phyloP scores from a whole-genome alignment of 2,888 invertebrate genomes.

The Tribolium freemani region DNA sequence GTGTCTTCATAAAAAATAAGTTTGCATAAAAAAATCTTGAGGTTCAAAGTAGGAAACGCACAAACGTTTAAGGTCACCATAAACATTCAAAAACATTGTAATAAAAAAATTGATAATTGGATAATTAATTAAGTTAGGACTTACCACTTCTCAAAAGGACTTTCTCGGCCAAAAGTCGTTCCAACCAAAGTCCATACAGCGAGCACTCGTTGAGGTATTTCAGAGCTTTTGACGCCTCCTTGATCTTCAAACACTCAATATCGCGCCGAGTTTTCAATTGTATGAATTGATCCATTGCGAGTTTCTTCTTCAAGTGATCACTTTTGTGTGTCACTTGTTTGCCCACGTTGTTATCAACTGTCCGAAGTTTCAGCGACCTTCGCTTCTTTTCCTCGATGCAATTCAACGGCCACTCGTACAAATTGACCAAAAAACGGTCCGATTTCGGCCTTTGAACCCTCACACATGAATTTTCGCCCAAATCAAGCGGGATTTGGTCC shows the following conservation, averaged over 20 bases:
- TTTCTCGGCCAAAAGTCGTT: slow-evolving; percentile 58
- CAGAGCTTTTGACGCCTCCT: slow-evolving; percentile 59
- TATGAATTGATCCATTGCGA: slow-evolving; percentile 38
- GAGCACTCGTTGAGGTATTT: slow-evolving; percentile 49
- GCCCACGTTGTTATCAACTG: not conserved
- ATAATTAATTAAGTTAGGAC: slow-evolving; percentile 43
- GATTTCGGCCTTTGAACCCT: not conserved
- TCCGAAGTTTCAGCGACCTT: not conserved
- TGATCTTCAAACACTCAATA: slow-evolving; percentile 58
- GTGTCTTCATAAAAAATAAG: too few relatives aligned
- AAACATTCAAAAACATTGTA: too few relatives aligned
- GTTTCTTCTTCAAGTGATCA: not conserved
- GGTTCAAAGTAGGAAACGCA: too few relatives aligned
- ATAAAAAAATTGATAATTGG: too few relatives aligned
- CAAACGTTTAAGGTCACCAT: too few relatives aligned
- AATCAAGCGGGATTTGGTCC: not conserved
- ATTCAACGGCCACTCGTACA: slow-evolving; percentile 49
- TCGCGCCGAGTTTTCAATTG: slow-evolving; percentile 52
- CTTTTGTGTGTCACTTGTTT: not conserved
- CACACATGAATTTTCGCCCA: not conserved
- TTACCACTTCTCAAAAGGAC: slow-evolving; percentile 60
- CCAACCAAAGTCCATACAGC: slow-evolving; percentile 47
- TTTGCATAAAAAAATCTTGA: too few relatives aligned
- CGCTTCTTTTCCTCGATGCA: not conserved
- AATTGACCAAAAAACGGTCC: slow-evolving; percentile 49